phyloP scores from a whole-genome alignment of 2,113 vertebrate genomes.

The Semnornis frantzii region DNA sequence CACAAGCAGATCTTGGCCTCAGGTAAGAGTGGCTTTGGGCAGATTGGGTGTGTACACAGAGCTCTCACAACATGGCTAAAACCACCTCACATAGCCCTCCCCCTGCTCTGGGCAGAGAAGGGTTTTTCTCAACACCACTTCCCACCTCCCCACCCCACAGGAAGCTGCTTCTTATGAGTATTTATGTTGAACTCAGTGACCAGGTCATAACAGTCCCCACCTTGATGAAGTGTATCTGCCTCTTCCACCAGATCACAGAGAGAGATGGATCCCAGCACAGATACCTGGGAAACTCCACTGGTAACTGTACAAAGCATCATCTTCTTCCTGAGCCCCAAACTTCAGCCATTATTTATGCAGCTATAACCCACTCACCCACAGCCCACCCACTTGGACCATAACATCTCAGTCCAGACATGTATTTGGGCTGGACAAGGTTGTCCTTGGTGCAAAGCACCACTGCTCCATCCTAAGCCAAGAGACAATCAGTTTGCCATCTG shows the following conservation, averaged over 20 bases:
- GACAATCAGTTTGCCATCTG: not conserved
- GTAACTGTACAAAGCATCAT: not conserved
- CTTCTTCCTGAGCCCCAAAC: not conserved
- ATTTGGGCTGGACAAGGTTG: not conserved
- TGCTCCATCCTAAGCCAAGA: not conserved
- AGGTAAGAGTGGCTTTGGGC: not conserved
- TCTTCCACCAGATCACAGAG: not conserved
- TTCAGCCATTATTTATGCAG: not conserved
- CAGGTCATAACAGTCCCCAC: not conserved
- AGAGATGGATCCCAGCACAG: not conserved
- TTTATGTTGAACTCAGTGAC: not conserved
- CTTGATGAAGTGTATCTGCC: not conserved
- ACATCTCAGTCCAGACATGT: not conserved
- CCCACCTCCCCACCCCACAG: not conserved
- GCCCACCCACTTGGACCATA: not conserved
- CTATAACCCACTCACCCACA: not conserved
- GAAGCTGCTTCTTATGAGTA: not conserved
- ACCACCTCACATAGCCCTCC: not conserved
- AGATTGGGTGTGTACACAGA: not conserved
- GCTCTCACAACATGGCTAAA: not conserved
- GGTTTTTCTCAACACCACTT: no score
- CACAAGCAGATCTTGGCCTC: not conserved
- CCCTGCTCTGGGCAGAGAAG: not conserved
- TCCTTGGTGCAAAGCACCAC: not conserved
- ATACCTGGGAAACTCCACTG: not conserved